Evolutionary conservation across 2,888 invertebrate genomes (phyloP).

Genomic region (Mystacides longicornis): DNA sequence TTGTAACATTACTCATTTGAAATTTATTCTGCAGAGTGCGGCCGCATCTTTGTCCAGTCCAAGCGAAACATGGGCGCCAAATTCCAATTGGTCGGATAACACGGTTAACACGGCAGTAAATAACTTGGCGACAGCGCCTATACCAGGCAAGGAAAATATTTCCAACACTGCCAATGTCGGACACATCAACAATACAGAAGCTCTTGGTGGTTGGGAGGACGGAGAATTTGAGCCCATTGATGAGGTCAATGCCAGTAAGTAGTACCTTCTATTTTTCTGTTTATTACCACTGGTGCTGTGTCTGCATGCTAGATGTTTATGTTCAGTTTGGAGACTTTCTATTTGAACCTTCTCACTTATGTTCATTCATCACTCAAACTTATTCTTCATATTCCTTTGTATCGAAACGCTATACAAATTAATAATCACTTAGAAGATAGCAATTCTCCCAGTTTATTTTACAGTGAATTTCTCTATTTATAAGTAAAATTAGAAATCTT

Average conservation of each 20-base stretch:
- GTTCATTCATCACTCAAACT: no score
- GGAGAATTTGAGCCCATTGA: slow-evolving; percentile 75
- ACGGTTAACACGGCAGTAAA: slow-evolving; percentile 7
- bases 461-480: no score
- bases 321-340: no score
- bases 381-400: no score
- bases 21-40: slow-evolving; percentile 35
- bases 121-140: slow-evolving; percentile 9
- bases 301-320: background rate
- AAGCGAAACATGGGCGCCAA: slow-evolving; percentile 54
- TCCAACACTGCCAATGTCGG: slow-evolving; percentile 25
- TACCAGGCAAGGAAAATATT: slow-evolving; percentile 9
- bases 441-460: no score
- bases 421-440: no score
- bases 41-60: slow-evolving; percentile 52
- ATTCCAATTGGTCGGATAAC: slow-evolving; percentile 40
- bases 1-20: no score
- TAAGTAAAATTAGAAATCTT: no score
- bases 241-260: slow-evolving; percentile 50
- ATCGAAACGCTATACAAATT: no score
- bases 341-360: no score
- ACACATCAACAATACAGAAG: slow-evolving; percentile 47
- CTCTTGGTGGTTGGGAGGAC: slow-evolving; percentile 66
- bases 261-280: slow-evolving; percentile 4
- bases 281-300: background rate